phyloP scores from a whole-genome alignment of 64 coral and sea anemone species.

The Anthopleura sola region DNA sequence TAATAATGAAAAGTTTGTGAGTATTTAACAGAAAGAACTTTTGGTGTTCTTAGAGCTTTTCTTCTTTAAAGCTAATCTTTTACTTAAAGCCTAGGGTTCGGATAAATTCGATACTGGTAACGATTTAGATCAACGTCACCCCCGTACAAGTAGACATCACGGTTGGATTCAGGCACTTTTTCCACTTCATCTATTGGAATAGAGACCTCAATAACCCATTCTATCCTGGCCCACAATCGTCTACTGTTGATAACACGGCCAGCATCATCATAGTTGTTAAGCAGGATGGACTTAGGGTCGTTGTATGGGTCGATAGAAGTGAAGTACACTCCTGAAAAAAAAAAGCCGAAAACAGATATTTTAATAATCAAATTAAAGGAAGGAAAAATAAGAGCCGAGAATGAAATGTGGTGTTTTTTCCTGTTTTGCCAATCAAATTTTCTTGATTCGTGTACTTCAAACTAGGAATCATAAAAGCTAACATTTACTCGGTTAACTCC shows the following conservation, averaged over 20 bases:
- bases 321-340: conserved; percentile 11
- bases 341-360: no score
- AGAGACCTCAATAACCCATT: conserved; percentile 10
- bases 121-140: not conserved
- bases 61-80: no score
- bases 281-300: not conserved
- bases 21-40: no score
- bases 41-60: no score
- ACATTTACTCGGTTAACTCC: no score
- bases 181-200: not conserved
- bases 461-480: no score
- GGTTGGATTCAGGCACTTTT: not conserved
- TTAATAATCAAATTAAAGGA: no score
- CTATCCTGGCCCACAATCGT: conserved; percentile 4
- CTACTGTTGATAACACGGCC: conserved; percentile 1
- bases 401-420: no score
- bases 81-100: not conserved
- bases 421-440: no score
- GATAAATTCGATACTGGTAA: not conserved
- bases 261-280: conserved; percentile 12
- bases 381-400: no score
- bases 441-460: no score
- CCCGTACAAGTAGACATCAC: conserved; percentile 14
- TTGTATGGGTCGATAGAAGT: conserved; percentile 1
- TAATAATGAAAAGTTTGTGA: no score